These are phyloP conservation scores for Nasua narica DNA, from an alignment of 2,797 vertebrate genomes.

Conservation along the genomic window DNA sequence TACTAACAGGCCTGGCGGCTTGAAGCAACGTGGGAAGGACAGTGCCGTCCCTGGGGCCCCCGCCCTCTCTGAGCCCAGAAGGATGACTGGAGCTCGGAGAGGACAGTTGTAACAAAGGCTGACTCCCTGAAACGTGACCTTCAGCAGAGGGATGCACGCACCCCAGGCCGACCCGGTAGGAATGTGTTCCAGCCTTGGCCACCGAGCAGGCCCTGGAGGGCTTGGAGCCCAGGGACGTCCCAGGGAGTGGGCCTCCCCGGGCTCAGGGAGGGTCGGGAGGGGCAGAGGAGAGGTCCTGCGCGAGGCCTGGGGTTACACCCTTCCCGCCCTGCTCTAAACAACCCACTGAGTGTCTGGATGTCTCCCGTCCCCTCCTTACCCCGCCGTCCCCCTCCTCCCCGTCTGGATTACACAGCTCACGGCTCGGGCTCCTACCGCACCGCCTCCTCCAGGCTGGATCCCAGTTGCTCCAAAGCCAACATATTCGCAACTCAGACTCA, in stretches of 20 bases:
- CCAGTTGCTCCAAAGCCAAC: background rate
- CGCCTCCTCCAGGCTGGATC: rapidly evolving
- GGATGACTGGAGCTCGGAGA: background rate
- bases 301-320: background rate
- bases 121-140: background rate
- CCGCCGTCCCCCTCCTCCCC: rapidly evolving
- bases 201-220: rapidly evolving
- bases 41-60: too few relatives aligned
- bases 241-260: background rate
- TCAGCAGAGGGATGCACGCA: rapidly evolving
- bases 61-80: background rate
- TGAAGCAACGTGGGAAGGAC: too few relatives aligned
- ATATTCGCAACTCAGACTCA: background rate
- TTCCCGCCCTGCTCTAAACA: background rate
- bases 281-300: too few relatives aligned
- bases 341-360: too few relatives aligned
- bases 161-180: rapidly evolving
- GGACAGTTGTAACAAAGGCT: too few relatives aligned
- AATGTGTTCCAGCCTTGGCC: background rate
- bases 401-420: background rate
- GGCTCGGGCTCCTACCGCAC: background rate
- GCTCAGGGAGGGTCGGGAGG: background rate
- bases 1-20: background rate
- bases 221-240: background rate
- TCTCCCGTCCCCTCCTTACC: background rate